These are phyloP conservation scores for Podiceps cristatus DNA, from an alignment of 2,113 vertebrate genomes.

Conservation along the genomic window DNA sequence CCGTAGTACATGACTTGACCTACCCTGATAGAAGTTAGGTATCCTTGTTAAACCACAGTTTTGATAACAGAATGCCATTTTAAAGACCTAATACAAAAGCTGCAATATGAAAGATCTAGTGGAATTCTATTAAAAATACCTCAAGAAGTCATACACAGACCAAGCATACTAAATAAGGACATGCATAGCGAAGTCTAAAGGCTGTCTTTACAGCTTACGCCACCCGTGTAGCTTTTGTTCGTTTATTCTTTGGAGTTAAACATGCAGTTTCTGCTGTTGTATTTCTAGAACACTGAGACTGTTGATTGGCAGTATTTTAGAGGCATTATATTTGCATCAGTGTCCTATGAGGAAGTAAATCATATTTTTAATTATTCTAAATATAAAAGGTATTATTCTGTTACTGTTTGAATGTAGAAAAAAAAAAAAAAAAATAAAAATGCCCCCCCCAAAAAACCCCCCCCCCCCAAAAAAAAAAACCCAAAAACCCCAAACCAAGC, in stretches of 20 bases:
- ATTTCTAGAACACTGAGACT: background rate
- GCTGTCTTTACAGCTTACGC: background rate
- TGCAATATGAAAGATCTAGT: background rate
- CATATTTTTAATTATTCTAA: background rate
- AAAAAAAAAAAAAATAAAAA: no score
- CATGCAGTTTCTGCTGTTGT: background rate
- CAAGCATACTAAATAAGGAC: background rate
- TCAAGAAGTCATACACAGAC: background rate
- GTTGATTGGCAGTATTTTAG: background rate
- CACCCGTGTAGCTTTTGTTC: background rate
- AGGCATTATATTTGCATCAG: background rate
- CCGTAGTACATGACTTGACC: background rate
- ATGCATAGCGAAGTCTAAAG: background rate
- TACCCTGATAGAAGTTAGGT: background rate
- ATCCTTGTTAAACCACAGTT: background rate
- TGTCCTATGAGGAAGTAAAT: background rate
- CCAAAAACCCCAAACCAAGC: background rate
- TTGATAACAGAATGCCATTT: background rate
- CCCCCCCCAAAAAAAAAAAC: no score
- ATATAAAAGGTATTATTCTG: background rate
- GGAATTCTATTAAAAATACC: background rate
- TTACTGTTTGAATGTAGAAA: background rate
- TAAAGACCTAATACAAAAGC: background rate
- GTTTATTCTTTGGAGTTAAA: background rate
- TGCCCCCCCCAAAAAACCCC: no score